Evolutionary conservation across 2,797 vertebrate genomes (phyloP).

Genomic region (Mormyrops attenuatus): DNA sequence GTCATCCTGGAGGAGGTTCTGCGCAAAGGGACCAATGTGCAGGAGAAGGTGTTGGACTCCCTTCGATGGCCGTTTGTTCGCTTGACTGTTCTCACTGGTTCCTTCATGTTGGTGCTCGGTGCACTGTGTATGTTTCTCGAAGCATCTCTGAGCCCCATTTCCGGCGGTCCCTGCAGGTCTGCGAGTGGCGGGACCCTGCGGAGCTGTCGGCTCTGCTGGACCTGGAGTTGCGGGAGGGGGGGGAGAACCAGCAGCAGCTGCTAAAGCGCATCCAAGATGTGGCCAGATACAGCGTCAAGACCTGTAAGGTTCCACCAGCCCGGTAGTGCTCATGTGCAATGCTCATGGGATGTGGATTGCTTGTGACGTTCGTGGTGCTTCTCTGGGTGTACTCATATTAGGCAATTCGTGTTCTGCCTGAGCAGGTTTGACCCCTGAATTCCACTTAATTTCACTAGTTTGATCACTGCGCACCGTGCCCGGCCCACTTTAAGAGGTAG

Average conservation of each 20-base stretch:
- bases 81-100: background rate
- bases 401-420: background rate
- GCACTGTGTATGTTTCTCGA: background rate
- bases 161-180: conserved; percentile 61
- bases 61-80: background rate
- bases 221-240: conserved; percentile 65
- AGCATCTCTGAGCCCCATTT: background rate
- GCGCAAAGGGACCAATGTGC: conserved; percentile 64
- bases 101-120: background rate
- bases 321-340: background rate
- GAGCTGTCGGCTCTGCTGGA: conserved; percentile 70
- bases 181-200: conserved; percentile 73
- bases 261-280: conserved; percentile 69
- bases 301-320: conserved; percentile 54
- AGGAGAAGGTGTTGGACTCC: conserved; percentile 61
- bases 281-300: conserved; percentile 78
- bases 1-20: conserved; percentile 72
- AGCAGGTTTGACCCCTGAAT: background rate
- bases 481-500: background rate
- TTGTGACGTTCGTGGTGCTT: background rate
- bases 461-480: background rate
- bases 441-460: background rate
- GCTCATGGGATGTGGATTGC: background rate
- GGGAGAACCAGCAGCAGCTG: conserved; percentile 61
- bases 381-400: background rate